Percentiles rank a stretch among this genome's conserved stretches.
Evolutionary conservation across 2,888 invertebrate species (phyloP).

Genomic region (Eristalinus sepulchralis): DNA sequence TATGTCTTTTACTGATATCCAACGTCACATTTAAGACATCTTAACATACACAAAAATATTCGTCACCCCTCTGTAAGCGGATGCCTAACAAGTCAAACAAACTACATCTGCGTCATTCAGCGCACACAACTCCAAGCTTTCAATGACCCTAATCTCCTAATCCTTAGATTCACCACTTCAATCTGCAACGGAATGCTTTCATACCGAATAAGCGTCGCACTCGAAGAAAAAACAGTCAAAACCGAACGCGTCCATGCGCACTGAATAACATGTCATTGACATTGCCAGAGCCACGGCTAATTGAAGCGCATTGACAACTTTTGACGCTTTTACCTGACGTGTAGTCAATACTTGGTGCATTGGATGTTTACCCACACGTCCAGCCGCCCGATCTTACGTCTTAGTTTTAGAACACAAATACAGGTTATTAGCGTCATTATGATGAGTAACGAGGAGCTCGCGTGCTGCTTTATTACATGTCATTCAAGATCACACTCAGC

Average conservation of each 20-base stretch:
- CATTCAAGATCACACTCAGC: constrained; percentile 18
- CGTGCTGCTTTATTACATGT: constrained; percentile 44
- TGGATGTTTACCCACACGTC: constrained; percentile 12
- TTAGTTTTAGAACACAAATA: constrained; percentile 37
- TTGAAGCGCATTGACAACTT: constrained; percentile 37
- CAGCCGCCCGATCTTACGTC: constrained; percentile 17
- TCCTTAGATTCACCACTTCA: constrained; percentile 42
- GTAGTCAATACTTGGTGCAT: constrained; percentile 4
- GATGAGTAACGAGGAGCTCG: constrained; percentile 5
- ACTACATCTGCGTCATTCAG: background rate
- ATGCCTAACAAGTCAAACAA: too few species aligned
- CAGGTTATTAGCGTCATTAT: constrained; percentile 18
- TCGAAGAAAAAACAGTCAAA: background rate
- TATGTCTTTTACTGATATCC: too few species aligned
- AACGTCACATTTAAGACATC: too few species aligned
- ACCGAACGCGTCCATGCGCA: background rate
- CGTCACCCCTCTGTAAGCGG: too few species aligned
- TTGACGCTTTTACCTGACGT: background rate
- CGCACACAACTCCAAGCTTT: background rate
- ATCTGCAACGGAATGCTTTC: constrained; percentile 28
- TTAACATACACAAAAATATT: too few species aligned
- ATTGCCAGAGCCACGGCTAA: constrained; percentile 31
- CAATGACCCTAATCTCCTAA: constrained; percentile 59
- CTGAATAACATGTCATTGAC: constrained; percentile 25
- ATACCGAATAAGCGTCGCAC: constrained; percentile 13